Evolutionary conservation across 2,888 invertebrate genomes (phyloP).

Genomic region (Nomada flava): DNA sequence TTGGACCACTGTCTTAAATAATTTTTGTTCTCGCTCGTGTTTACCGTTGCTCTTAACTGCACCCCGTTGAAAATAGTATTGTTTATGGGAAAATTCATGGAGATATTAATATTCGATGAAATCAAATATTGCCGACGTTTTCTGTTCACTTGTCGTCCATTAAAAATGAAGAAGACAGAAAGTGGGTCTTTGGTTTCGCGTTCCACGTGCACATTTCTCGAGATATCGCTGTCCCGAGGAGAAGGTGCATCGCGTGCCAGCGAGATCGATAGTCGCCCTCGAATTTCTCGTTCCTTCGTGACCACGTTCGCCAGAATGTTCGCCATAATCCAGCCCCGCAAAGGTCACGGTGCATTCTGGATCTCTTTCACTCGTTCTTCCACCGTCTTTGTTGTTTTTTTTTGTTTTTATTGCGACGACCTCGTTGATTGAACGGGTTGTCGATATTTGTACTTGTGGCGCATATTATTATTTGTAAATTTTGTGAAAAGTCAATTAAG

Average conservation of each 20-base stretch:
- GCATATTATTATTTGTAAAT: no score
- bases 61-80: no score
- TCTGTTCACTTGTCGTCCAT: no score
- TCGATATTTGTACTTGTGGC: neutral
- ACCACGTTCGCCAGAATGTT: constrained; percentile 37
- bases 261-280: constrained; percentile 43
- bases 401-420: neutral
- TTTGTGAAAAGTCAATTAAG: no score
- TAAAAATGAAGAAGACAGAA: neutral
- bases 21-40: no score
- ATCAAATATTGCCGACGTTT: no score
- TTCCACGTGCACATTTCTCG: constrained; percentile 29
- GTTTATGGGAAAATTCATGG: neutral
- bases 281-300: constrained; percentile 36
- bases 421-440: neutral
- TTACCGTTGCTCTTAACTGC: no score
- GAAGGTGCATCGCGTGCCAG: constrained; percentile 25
- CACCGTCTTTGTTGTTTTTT: no score
- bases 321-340: constrained; percentile 27
- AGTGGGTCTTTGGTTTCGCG: constrained; percentile 27
- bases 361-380: neutral
- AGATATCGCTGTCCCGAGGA: constrained; percentile 5
- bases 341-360: constrained; percentile 50
- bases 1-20: no score
- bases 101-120: neutral